Conservation (phyloP, 2,113 vertebrate species). For the Thamnophis sirtalis region DNA sequence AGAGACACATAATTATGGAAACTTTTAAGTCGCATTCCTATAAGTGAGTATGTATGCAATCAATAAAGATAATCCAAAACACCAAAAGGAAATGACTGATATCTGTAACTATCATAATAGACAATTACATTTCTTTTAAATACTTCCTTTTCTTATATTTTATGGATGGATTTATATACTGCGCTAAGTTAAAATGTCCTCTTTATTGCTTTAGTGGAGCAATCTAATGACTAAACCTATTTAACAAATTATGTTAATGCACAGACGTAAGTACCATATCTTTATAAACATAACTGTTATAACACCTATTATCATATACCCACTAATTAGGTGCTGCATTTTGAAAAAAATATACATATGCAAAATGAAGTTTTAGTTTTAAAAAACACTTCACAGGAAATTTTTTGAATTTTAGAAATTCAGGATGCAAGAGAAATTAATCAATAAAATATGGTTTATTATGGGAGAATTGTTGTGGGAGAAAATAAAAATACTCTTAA, state of each 20-base stretch:
- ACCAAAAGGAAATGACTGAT: background rate
- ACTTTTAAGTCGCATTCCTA: background rate
- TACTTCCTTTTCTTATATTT: background rate
- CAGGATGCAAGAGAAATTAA: background rate
- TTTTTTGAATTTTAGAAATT: background rate
- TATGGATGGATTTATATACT: background rate
- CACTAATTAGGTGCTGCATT: background rate
- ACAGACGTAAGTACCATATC: background rate
- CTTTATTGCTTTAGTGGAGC: background rate
- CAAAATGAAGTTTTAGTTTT: background rate
- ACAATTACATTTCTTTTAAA: background rate
- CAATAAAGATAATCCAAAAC: background rate
- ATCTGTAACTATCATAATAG: background rate
- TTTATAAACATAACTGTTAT: background rate
- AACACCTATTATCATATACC: background rate
- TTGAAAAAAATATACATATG: no score
- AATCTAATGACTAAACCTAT: background rate
- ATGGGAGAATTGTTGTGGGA: background rate
- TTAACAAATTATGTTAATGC: background rate
- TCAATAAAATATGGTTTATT: background rate
- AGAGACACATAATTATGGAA: background rate
- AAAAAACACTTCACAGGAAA: background rate
- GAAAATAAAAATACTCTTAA: background rate
- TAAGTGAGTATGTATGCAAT: background rate
- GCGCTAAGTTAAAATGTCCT: background rate